Base-by-base conservation (phyloP, 2,888 invertebrate genomes). In the Lithophane leautieri region DNA sequence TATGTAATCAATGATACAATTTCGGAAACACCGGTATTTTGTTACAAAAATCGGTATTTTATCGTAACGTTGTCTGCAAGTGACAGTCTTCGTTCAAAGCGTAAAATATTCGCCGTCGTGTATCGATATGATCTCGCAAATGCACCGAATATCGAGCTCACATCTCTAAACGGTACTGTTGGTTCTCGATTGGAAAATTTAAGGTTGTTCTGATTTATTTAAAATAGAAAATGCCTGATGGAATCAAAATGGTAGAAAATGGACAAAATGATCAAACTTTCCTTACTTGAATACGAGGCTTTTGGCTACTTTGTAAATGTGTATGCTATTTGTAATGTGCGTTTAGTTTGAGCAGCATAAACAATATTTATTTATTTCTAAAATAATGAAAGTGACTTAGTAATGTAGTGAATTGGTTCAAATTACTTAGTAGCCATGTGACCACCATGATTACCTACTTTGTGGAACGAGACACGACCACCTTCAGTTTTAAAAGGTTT, bases 101-200 rank as follows among this genome's bases (percentile, higher is more conserved):
- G 89, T 92, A 93, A 93, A 94, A 94, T 94, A 94, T 94, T 93
- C 94, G 89, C 83, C 88, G 91, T 94, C 94, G 94, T 94, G 95
- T 93, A 86, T 88, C 88, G 95, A 95, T 95, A 94, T 86, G 89
- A 95, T 95, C 95, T 91, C 89, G 87, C 88, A 91, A 94, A 94
- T 94, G 89, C 91, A 90, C 88, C 85, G 91, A 93, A 93, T 93
- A 94, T 94, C 93, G 90, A 90, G 87, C 90, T 89, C 78, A 89
- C 88, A 93, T 94, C 92, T 89, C 75, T 61, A 28, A 56, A 47
- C 70, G 54, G 44, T 91, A 94, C 94, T 87, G 85, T 54, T 82
- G 76, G 88, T 92, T 90, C 76, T 88, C 89, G 89, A 88, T 81
- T 34, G 16, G 0, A 58, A 56, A 25, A 4, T 12, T 6, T 3